Conservation (phyloP, 2,113 vertebrate genomes). For the Lycaon pictus region DNA sequence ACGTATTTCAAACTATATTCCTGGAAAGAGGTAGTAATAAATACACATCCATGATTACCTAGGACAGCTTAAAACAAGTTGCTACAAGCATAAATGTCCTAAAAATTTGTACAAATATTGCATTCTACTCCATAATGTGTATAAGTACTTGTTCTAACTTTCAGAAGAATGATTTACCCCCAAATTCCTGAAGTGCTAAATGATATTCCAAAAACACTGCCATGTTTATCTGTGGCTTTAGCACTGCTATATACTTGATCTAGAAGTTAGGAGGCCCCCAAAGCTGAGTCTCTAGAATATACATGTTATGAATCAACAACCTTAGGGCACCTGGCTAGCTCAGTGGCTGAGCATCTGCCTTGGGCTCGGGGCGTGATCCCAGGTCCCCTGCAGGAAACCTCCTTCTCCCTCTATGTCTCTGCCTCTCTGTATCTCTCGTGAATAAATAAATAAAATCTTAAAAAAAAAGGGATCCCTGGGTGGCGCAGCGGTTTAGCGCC, state of each 20-base stretch:
- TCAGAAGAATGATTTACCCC: not conserved
- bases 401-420: not conserved
- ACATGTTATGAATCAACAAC: not conserved
- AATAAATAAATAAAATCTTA: not conserved
- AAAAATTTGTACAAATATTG: not conserved
- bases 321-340: not conserved
- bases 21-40: not conserved
- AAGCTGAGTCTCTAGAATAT: not conserved
- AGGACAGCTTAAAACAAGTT: not conserved
- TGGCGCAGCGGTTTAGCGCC: no score
- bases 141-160: not conserved
- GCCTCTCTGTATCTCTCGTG: not conserved
- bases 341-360: not conserved
- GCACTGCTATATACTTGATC: not conserved
- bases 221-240: not conserved
- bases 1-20: not conserved
- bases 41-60: not conserved
- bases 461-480: not conserved
- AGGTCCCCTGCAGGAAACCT: not conserved
- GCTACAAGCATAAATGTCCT: not conserved
- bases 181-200: constrained; percentile 5
- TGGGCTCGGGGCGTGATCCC: not conserved
- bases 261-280: not conserved
- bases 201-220: not conserved
- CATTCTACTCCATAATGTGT: not conserved